A percentile compares a stretch with the other conserved stretches of the same genome.
These are phyloP conservation scores for Anoura caudifer DNA, from an alignment of 2,113 vertebrate species.

Conservation along the genomic window DNA sequence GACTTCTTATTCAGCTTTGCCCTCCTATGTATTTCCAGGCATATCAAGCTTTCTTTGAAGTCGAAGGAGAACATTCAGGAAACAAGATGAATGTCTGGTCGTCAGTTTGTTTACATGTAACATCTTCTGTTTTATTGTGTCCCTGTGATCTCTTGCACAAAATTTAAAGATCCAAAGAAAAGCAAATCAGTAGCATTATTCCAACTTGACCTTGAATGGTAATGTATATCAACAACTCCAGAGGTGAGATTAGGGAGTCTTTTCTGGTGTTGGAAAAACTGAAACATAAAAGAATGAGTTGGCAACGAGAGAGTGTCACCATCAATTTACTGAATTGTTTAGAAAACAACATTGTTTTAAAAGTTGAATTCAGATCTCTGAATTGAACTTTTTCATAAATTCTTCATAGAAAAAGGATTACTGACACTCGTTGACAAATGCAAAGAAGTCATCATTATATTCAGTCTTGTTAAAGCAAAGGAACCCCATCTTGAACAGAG, in stretches of 20 bases:
- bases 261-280: neutral
- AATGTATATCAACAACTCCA: constrained; percentile 13
- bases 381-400: neutral
- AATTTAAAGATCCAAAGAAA: constrained; percentile 54
- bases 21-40: neutral
- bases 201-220: constrained; percentile 2
- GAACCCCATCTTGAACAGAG: neutral
- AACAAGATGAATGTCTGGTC: constrained; percentile 44
- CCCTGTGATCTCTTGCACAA: constrained; percentile 11
- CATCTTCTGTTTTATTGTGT: constrained; percentile 43
- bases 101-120: constrained; percentile 37
- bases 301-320: neutral
- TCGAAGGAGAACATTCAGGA: constrained; percentile 5
- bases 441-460: neutral
- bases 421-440: neutral
- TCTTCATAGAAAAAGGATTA: neutral
- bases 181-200: constrained; percentile 29
- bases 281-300: neutral
- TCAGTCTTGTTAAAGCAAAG: constrained; percentile 7
- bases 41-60: constrained; percentile 41
- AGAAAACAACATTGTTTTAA: neutral
- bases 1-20: neutral
- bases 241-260: neutral
- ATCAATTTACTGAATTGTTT: neutral
- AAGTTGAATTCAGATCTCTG: neutral